These are phyloP conservation scores for Griposia aprilina DNA, from an alignment of 2,888 invertebrate genomes.

Conservation along the genomic window DNA sequence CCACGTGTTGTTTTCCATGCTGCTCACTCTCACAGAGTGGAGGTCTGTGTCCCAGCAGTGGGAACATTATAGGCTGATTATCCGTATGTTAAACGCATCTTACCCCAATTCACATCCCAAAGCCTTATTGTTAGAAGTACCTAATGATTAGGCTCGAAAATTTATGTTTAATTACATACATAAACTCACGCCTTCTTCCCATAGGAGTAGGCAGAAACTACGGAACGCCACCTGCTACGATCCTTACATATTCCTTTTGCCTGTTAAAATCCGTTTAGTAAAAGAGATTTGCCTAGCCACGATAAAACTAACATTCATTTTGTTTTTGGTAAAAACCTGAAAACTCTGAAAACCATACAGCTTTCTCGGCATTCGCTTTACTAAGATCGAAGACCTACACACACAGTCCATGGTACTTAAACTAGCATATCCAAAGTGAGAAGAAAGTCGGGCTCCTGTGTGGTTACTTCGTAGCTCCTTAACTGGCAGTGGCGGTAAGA, in stretches of 20 bases:
- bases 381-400: not conserved
- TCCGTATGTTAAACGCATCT: not conserved
- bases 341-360: not conserved
- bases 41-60: not conserved
- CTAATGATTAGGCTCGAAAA: not conserved
- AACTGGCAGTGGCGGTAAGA: conserved; percentile 76
- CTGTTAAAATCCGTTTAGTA: not conserved
- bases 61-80: not conserved
- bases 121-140: not conserved
- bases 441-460: conserved; percentile 21
- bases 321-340: not conserved
- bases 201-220: too few relatives aligned
- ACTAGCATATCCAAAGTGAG: conserved; percentile 48
- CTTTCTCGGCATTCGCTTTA: too few relatives aligned
- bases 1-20: not conserved
- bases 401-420: not conserved
- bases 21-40: not conserved
- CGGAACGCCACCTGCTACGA: too few relatives aligned
- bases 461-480: conserved; percentile 70
- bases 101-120: not conserved
- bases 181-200: too few relatives aligned
- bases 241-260: too few relatives aligned
- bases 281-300: not conserved
- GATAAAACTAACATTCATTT: not conserved
- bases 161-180: not conserved